These are phyloP conservation scores for Polydrusus pterygomalis DNA, from an alignment of 2,888 invertebrate genomes.

Conservation along the genomic window DNA sequence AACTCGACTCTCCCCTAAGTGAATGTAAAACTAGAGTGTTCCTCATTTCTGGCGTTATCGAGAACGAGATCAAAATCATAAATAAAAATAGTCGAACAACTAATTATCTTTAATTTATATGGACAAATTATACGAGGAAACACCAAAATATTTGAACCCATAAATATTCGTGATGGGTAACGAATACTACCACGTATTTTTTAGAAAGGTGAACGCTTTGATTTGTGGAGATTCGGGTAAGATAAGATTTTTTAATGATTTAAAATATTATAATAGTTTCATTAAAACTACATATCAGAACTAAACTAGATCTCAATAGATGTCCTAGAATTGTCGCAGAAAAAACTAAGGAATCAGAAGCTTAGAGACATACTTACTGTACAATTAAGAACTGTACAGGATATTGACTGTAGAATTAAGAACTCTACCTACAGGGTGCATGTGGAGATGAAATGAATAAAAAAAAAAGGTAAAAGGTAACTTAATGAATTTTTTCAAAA, in stretches of 20 bases:
- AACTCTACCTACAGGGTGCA: no score
- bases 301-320: no score
- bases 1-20: background rate
- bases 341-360: no score
- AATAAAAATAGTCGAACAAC: constrained; percentile 26
- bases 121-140: constrained; percentile 23
- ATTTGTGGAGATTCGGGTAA: background rate
- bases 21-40: constrained; percentile 23
- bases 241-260: background rate
- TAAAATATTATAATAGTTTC: background rate
- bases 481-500: no score
- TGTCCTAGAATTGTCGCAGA: no score
- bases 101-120: constrained; percentile 26
- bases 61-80: constrained; percentile 14
- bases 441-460: no score
- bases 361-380: no score
- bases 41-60: constrained; percentile 22
- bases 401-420: no score
- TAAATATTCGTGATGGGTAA: constrained; percentile 15
- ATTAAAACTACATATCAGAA: background rate
- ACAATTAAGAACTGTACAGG: no score
- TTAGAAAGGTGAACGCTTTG: constrained; percentile 17
- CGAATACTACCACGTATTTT: constrained; percentile 14
- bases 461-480: no score
- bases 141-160: constrained; percentile 26